Conservation (phyloP, 2,113 vertebrate species). For the Bettongia penicillata region DNA sequence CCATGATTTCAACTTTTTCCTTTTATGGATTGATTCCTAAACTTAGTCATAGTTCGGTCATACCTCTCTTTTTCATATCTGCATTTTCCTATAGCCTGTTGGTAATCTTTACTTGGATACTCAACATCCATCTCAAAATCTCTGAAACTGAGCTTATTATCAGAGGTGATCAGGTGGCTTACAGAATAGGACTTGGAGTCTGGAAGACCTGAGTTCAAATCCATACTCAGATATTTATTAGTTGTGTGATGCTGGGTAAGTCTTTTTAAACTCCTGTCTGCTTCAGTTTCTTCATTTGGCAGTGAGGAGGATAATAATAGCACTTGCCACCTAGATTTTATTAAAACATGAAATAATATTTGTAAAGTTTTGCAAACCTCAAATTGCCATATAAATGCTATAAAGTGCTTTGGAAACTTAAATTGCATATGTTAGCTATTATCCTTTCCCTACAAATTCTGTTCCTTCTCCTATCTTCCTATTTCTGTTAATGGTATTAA, state of each 20-base stretch:
- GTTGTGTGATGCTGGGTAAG: not conserved
- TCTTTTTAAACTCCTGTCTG: not conserved
- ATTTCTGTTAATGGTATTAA: not conserved
- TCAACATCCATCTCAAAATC: not conserved
- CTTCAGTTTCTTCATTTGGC: not conserved
- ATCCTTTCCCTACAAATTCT: not conserved
- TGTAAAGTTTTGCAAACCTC: not conserved
- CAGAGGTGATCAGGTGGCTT: not conserved
- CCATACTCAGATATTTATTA: not conserved
- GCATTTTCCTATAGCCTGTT: not conserved
- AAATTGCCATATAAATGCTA: not conserved
- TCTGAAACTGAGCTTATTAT: not conserved
- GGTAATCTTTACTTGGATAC: not conserved
- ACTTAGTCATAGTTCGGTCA: not conserved
- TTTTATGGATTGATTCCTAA: not conserved
- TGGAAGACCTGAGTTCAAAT: not conserved
- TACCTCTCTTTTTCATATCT: not conserved
- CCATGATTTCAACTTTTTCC: not conserved
- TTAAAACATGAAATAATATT: not conserved
- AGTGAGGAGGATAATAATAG: not conserved
- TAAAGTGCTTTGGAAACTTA: not conserved
- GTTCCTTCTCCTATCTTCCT: not conserved
- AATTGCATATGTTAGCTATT: not conserved
- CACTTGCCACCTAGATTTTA: not conserved
- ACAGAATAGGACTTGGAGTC: not conserved